Evolutionary conservation across 2,797 vertebrate species (phyloP).

Genomic region (Buceros bicornis): DNA sequence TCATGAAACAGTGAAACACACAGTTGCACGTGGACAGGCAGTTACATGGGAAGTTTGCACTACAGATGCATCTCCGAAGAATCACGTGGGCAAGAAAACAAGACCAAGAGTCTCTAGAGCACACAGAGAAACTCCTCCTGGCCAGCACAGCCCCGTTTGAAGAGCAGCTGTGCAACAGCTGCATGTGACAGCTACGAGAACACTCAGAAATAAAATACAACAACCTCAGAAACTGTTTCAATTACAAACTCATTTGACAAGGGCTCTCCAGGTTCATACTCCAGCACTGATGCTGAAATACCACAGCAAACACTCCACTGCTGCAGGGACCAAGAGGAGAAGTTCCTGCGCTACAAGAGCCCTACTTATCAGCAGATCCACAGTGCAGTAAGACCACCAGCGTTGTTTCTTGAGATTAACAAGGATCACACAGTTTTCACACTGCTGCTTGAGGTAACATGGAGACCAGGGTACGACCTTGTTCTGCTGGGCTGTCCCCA

Average conservation of each 20-base stretch:
- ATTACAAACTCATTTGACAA: background rate
- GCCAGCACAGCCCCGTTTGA: background rate
- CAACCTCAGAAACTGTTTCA: background rate
- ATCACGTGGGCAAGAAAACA: background rate
- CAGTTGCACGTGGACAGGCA: background rate
- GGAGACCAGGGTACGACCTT: background rate
- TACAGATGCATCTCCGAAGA: background rate
- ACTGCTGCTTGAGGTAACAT: background rate
- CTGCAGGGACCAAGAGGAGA: background rate
- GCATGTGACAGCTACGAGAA: background rate
- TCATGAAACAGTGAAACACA: background rate
- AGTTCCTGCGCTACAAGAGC: background rate
- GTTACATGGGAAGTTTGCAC: accelerated
- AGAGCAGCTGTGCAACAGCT: background rate
- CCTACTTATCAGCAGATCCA: background rate
- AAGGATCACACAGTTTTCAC: background rate
- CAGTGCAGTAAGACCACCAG: background rate
- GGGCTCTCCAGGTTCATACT: background rate
- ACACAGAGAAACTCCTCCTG: background rate
- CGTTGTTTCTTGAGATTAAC: background rate
- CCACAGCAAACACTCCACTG: background rate
- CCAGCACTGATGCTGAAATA: background rate
- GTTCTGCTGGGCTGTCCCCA: background rate
- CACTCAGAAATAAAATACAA: background rate
- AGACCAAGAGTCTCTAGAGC: background rate